These are phyloP conservation scores for Lamellibrachia satsuma DNA, from an alignment of 2,888 invertebrate genomes.

Conservation along the genomic window DNA sequence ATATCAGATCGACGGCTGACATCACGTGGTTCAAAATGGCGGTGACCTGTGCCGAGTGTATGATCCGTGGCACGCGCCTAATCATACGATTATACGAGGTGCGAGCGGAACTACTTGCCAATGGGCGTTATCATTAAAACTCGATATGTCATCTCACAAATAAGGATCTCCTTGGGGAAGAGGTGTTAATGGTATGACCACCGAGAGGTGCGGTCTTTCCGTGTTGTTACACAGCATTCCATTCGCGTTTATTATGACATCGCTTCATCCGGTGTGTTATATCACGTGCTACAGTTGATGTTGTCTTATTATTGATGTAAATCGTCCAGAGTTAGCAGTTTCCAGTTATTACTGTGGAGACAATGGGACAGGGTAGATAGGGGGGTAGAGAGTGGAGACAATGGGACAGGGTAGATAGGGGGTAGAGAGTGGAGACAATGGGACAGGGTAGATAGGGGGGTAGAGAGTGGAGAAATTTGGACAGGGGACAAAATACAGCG, in stretches of 20 bases:
- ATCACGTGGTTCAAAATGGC: neutral
- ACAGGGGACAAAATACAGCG: neutral
- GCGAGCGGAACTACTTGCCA: neutral
- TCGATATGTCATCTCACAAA: neutral
- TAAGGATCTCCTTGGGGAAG: neutral
- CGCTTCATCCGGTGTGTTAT: too few relatives aligned
- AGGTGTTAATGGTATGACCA: neutral
- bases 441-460: neutral
- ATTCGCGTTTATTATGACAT: too few relatives aligned
- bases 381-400: neutral
- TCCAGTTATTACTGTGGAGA: neutral
- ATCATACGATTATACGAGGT: neutral
- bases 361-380: neutral
- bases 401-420: neutral
- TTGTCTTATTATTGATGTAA: too few relatives aligned
- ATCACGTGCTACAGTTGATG: too few relatives aligned
- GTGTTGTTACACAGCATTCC: too few relatives aligned
- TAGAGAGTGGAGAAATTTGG: neutral
- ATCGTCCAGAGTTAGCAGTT: too few relatives aligned
- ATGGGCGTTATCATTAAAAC: neutral
- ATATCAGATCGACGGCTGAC: neutral
- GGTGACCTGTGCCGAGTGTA: too few relatives aligned
- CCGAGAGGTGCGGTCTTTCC: neutral
- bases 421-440: neutral
- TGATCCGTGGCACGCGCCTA: neutral